Evolutionary conservation across 37 sponge, comb jelly and placozoan species (phyloP).

Genomic region (Halichondria panicea): DNA sequence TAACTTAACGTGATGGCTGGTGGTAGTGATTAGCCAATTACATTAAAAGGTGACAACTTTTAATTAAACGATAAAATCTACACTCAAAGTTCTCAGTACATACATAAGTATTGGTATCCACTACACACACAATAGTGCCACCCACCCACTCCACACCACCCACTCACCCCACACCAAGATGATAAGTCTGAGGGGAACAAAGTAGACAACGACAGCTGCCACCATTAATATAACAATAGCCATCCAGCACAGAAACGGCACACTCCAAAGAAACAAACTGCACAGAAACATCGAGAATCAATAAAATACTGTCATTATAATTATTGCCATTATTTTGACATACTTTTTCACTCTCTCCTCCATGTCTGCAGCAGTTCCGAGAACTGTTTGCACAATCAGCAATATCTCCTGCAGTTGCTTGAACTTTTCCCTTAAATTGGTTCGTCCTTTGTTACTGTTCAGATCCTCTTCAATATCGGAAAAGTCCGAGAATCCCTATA

Average conservation of each 20-base stretch:
- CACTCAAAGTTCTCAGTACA: slow-evolving; percentile 21
- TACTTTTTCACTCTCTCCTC: slow-evolving; percentile 88
- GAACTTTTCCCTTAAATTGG: slow-evolving; percentile 29
- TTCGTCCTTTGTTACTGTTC: background rate
- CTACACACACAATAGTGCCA: too few species aligned
- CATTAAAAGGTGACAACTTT: too few species aligned
- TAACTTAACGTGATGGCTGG: too few species aligned
- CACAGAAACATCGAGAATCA: background rate
- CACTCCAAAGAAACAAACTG: slow-evolving; percentile 88
- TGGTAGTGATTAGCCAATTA: too few species aligned
- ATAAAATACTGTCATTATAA: background rate
- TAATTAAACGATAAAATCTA: too few species aligned
- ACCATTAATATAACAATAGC: slow-evolving; percentile 48
- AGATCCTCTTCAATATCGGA: slow-evolving; percentile 45
- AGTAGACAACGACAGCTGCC: slow-evolving; percentile 62
- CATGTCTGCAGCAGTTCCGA: slow-evolving; percentile 62
- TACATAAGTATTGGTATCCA: slow-evolving; percentile 15
- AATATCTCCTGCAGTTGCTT: slow-evolving; percentile 64
- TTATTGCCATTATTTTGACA: background rate
- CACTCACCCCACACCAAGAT: slow-evolving; percentile 62
- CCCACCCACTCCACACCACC: background rate
- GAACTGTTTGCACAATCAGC: slow-evolving; percentile 67
- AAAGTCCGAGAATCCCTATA: slow-evolving; percentile 13
- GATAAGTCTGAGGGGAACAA: slow-evolving; percentile 78
- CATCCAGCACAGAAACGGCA: slow-evolving; percentile 87